These are phyloP conservation scores for Pterostichus niger DNA, from an alignment of 2,888 invertebrate genomes.

Conservation along the genomic window DNA sequence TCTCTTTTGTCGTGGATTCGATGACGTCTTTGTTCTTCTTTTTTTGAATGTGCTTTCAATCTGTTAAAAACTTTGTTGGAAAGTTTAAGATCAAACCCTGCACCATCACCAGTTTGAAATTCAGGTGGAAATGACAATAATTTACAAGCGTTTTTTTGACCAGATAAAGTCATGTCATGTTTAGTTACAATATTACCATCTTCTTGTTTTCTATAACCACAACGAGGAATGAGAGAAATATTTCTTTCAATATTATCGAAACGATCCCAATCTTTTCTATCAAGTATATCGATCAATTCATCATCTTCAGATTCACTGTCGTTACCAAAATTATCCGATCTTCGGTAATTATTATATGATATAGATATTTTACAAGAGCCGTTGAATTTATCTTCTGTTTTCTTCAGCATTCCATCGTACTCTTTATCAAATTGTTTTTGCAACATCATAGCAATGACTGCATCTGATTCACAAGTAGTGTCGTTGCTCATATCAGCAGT, in stretches of 20 bases:
- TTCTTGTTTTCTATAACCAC: slow-evolving; percentile 83
- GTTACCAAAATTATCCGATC: slow-evolving; percentile 80
- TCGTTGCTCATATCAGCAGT: slow-evolving; percentile 68
- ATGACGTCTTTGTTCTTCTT: slow-evolving; percentile 79
- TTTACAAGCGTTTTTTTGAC: slow-evolving; percentile 91
- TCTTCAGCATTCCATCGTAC: slow-evolving; percentile 88
- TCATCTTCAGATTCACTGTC: slow-evolving; percentile 78
- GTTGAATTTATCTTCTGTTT: slow-evolving; percentile 89
- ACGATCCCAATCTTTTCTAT: slow-evolving; percentile 86
- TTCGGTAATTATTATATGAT: slow-evolving; percentile 85
- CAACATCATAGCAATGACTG: slow-evolving; percentile 91
- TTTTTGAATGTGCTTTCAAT: slow-evolving; percentile 82
- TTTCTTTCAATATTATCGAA: slow-evolving; percentile 87
- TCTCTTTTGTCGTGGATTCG: slow-evolving; percentile 87
- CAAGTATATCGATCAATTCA: slow-evolving; percentile 78
- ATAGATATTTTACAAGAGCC: slow-evolving; percentile 88
- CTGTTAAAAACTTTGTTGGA: slow-evolving; percentile 90
- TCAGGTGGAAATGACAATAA: slow-evolving; percentile 95
- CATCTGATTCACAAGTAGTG: slow-evolving; percentile 80
- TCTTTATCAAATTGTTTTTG: slow-evolving; percentile 95
- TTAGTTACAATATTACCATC: slow-evolving; percentile 92
- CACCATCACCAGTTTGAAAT: slow-evolving; percentile 87
- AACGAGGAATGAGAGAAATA: slow-evolving; percentile 84
- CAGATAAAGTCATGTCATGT: slow-evolving; percentile 92
- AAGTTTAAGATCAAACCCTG: slow-evolving; percentile 91